Percentiles rank a stretch among this genome's conserved stretches.
These are phyloP conservation scores for Hypsopygia costalis DNA, from an alignment of 2,888 invertebrate genomes.

Conservation along the genomic window DNA sequence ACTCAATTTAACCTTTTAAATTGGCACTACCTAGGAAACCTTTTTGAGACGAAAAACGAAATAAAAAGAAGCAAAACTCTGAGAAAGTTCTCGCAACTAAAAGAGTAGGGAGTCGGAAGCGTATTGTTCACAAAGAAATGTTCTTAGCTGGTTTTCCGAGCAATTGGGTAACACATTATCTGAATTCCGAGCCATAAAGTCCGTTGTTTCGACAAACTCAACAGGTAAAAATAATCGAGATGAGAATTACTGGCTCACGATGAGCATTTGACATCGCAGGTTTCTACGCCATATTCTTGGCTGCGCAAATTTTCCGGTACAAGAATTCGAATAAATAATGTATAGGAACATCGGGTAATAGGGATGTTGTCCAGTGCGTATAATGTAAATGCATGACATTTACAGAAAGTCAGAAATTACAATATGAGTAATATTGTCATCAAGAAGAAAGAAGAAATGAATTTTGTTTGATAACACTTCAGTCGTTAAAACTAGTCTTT, in stretches of 20 bases:
- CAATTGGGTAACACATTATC: constrained; percentile 26
- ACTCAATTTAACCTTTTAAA: not conserved
- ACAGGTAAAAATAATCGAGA: constrained; percentile 55
- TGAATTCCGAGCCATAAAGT: constrained; percentile 44
- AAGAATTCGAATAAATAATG: constrained; percentile 44
- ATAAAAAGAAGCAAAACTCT: not conserved
- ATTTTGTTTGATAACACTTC: too few species aligned
- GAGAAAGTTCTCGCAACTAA: not conserved
- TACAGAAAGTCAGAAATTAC: too few species aligned
- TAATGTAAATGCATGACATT: too few species aligned
- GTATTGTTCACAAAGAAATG: constrained; percentile 2
- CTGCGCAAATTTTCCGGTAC: constrained; percentile 34
- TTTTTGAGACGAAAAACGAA: not conserved
- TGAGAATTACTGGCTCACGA: constrained; percentile 31
- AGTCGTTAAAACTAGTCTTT: too few species aligned
- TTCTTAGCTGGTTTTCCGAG: constrained; percentile 8
- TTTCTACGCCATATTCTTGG: constrained; percentile 25
- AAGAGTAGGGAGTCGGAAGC: not conserved
- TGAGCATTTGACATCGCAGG: constrained; percentile 30
- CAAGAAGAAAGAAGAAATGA: too few species aligned
- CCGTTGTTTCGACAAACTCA: constrained; percentile 42
- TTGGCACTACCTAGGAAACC: not conserved
- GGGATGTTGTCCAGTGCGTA: constrained; percentile 17
- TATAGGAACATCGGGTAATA: constrained; percentile 34
- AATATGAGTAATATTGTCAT: too few species aligned